phyloP scores from a whole-genome alignment of 2,888 invertebrate genomes.

The Polydrusus tereticollis region DNA sequence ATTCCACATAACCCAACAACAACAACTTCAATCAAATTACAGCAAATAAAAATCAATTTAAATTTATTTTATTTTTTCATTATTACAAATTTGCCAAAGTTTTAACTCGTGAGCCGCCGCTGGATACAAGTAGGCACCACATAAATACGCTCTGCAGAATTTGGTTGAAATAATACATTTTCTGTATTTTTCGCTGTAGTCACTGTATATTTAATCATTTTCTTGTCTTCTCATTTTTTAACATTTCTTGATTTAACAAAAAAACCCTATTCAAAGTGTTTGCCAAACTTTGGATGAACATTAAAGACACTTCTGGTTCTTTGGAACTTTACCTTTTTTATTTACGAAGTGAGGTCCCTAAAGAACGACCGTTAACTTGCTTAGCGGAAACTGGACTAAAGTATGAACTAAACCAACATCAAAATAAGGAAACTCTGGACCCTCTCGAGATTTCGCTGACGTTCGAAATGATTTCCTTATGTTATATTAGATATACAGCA shows the following conservation, averaged over 20 bases:
- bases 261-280: constrained; percentile 33
- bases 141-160: no score
- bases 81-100: no score
- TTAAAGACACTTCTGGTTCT: constrained; percentile 34
- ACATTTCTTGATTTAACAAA: background rate
- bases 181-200: background rate
- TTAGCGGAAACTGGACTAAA: constrained; percentile 27
- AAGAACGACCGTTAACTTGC: constrained; percentile 38
- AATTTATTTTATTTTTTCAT: no score
- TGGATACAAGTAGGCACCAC: no score
- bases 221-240: background rate
- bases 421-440: constrained; percentile 26
- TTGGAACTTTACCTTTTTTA: constrained; percentile 39
- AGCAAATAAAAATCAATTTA: no score
- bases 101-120: no score
- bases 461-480: constrained; percentile 29
- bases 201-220: background rate
- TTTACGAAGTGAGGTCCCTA: constrained; percentile 29
- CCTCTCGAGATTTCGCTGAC: constrained; percentile 8
- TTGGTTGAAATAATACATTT: no score
- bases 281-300: constrained; percentile 36
- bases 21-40: no score
- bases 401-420: constrained; percentile 23
- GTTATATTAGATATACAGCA: constrained; percentile 15
- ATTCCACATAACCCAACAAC: no score